Base-by-base conservation (phyloP, 2,113 vertebrate species). In the Heliornis fulica region DNA sequence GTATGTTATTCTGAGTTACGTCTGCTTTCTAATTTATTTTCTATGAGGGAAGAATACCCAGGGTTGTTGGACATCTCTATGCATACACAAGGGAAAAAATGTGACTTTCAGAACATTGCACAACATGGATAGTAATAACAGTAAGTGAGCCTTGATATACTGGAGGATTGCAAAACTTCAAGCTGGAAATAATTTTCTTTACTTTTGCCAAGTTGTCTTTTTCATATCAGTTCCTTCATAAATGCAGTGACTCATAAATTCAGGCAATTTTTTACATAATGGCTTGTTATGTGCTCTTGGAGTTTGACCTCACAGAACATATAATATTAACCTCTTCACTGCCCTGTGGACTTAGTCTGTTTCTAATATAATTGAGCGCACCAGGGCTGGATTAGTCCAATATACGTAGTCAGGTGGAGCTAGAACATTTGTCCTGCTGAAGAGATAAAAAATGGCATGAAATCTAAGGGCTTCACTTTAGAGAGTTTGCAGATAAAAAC, bases 71-170 rank as follows among this genome's bases (percentile, higher is more conserved):
- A 68, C 86, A 97, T 82, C 63, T 89, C 69, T 78, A 93, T 95
- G 97, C 92, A 95, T 97, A 96, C 93, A 95, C 96, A 94, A 66
- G 89, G 82, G 91, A 92, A 96, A 94, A 90, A 93, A 93, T 72
- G 80, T 91, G 92, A 95, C 86, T 84, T 72, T 34, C 61, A 92
- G 80, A 89, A 91, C 91, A 93, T 93, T 92, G 92, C 87, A 95
- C 94, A 94, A 97, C 92, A 93, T 70, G 90, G 93, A 77, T 96
- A 94, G 94, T 96, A 96, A 96, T 97, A 97, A 97, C 94, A 96
- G 92, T 89, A 95, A 96, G 94, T 93, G 94, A 96, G 86, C 92
- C 48, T 94, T 93, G 90, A 86, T 94, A 86, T 92, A 90, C 91
- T 64, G 78, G 90, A 95, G 51, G 70, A 93, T 96, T 93, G 83